Conservation (phyloP, 2,113 vertebrate species). For the Rhizomys pruinosus region DNA sequence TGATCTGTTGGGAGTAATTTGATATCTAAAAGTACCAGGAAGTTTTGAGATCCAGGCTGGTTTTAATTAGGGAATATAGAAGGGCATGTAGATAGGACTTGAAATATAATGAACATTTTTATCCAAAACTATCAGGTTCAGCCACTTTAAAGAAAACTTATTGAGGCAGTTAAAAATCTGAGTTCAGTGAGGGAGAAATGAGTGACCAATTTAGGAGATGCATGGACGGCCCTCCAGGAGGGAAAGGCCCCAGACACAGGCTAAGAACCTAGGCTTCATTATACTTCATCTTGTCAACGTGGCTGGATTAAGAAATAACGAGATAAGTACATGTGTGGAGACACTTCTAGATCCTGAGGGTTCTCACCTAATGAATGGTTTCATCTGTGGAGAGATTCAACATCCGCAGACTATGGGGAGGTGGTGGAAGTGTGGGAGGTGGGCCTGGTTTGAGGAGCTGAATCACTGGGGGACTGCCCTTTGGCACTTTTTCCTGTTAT, state of each 20-base stretch:
- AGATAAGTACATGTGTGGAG: not conserved
- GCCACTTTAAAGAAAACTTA: not conserved
- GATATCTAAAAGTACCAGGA: not conserved
- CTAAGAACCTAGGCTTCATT: not conserved
- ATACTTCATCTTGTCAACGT: not conserved
- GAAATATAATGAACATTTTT: constrained; percentile 29
- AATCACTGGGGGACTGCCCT: too few relatives aligned
- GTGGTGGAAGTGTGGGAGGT: not conserved
- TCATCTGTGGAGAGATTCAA: not conserved
- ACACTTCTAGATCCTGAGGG: not conserved
- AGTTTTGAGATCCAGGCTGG: not conserved
- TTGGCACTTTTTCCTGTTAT: not conserved
- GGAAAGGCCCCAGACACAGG: not conserved
- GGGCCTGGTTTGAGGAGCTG: not conserved
- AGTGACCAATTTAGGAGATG: not conserved
- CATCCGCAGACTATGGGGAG: not conserved
- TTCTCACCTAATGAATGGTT: not conserved
- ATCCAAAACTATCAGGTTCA: not conserved
- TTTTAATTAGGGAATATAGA: constrained; percentile 11
- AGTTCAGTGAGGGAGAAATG: not conserved
- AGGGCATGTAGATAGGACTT: not conserved
- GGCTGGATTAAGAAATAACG: not conserved
- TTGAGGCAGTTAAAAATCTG: not conserved
- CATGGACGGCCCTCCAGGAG: not conserved
- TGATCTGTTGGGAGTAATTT: not conserved